Percentiles rank a stretch among this genome's conserved stretches.
phyloP scores from a whole-genome alignment of 2,888 invertebrate genomes.

The Euspilapteryx auroguttella region DNA sequence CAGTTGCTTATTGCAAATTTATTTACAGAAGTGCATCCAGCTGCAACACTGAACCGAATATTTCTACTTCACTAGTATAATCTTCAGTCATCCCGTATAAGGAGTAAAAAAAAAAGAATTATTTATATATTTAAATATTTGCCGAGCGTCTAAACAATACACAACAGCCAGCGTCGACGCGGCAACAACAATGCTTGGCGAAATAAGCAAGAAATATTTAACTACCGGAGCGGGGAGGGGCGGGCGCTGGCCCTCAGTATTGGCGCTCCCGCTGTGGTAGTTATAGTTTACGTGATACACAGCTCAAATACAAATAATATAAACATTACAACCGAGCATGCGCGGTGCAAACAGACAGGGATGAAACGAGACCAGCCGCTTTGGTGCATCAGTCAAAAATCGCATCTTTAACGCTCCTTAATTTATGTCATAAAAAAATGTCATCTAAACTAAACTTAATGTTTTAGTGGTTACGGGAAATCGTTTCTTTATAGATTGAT shows the following conservation, averaged over 20 bases:
- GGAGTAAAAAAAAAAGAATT: conserved; percentile 2
- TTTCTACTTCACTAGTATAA: too few relatives aligned
- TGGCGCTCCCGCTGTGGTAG: conserved; percentile 61
- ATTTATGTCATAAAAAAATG: conserved; percentile 11
- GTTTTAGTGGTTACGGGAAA: conserved; percentile 25
- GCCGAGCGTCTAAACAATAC: conserved; percentile 52
- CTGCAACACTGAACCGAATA: neutral
- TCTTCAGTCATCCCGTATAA: too few relatives aligned
- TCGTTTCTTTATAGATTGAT: conserved; percentile 51
- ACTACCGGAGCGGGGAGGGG: conserved; percentile 55
- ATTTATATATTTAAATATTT: conserved; percentile 38
- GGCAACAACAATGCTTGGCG: conserved; percentile 61
- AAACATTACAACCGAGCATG: conserved; percentile 59
- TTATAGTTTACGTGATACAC: conserved; percentile 64
- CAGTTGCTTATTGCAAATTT: conserved; percentile 38
- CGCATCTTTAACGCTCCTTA: conserved; percentile 9
- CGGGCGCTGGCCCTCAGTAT: conserved; percentile 54
- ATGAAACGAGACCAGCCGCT: conserved; percentile 10
- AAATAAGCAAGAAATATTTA: conserved; percentile 65
- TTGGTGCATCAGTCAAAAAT: conserved; percentile 4
- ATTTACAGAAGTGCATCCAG: conserved; percentile 40
- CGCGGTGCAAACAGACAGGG: conserved; percentile 40
- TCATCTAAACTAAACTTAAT: conserved; percentile 17
- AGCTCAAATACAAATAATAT: conserved; percentile 65
- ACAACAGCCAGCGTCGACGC: conserved; percentile 54